These are phyloP conservation scores for Nesospiza acunhae DNA, from an alignment of 2,113 vertebrate species.

Conservation along the genomic window DNA sequence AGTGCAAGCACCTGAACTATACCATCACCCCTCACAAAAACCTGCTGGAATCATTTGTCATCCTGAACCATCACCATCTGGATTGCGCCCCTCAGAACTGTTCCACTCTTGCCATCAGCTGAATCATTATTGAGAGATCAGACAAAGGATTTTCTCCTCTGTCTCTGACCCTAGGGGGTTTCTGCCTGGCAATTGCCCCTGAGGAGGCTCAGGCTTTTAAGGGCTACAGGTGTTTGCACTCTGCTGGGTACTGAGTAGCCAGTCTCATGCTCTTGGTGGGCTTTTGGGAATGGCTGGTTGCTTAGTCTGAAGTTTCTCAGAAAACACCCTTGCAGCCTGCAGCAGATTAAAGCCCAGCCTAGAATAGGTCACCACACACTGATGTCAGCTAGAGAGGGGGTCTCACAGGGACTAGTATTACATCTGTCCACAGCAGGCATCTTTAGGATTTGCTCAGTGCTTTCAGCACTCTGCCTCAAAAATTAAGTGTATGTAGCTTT, in stretches of 20 bases:
- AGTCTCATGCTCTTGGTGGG: not conserved
- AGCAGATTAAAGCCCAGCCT: not conserved
- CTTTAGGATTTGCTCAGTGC: not conserved
- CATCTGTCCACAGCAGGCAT: not conserved
- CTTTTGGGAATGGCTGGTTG: not conserved
- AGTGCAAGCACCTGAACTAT: slow-evolving; percentile 28
- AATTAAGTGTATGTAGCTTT: not conserved
- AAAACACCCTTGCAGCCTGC: not conserved
- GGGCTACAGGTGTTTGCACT: not conserved
- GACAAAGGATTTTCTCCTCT: not conserved
- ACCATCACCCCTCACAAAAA: slow-evolving; percentile 22
- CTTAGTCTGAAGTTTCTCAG: not conserved
- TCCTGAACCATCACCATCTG: slow-evolving; percentile 12
- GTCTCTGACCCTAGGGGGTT: not conserved
- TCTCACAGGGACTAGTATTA: not conserved
- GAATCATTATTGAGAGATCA: not conserved
- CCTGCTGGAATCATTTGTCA: slow-evolving; percentile 26
- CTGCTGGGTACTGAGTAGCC: not conserved
- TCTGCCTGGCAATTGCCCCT: not conserved
- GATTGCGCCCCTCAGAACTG: not conserved
- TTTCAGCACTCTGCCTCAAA: slow-evolving; percentile 4
- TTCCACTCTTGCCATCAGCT: not conserved
- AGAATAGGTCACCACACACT: not conserved
- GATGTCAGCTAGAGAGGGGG: not conserved
- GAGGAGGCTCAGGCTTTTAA: not conserved